These are phyloP conservation scores for Lateolabrax maculatus DNA, from an alignment of 2,797 vertebrate genomes.

Conservation along the genomic window DNA sequence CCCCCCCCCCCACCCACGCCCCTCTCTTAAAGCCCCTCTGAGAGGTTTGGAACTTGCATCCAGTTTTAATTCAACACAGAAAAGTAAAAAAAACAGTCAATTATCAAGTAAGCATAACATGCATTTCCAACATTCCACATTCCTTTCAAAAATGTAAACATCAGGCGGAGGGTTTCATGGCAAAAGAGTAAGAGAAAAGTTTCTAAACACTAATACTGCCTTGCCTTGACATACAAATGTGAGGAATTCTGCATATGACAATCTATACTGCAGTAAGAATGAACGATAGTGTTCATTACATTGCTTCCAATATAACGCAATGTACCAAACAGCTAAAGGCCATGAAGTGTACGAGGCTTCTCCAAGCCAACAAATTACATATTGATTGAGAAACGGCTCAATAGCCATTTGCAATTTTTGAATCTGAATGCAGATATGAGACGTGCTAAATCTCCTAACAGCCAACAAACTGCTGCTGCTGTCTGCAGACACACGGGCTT, in stretches of 20 bases:
- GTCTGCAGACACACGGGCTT: conserved; percentile 25
- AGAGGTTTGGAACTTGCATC: conserved; percentile 42
- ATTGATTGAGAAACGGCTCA: conserved; percentile 77
- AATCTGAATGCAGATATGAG: conserved; percentile 77
- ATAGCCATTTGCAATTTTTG: conserved; percentile 78
- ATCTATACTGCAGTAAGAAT: conserved; percentile 69
- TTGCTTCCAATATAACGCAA: conserved; percentile 70
- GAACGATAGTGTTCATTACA: conserved; percentile 82
- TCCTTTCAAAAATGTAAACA: conserved; percentile 76
- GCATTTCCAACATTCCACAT: conserved; percentile 65
- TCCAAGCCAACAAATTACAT: conserved; percentile 79
- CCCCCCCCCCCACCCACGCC: neutral
- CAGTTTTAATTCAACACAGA: conserved; percentile 73
- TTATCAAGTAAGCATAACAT: conserved; percentile 63
- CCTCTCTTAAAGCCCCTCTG: conserved; percentile 1
- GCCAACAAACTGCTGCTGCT: conserved; percentile 26
- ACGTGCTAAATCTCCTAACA: conserved; percentile 60
- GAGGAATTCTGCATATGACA: conserved; percentile 67
- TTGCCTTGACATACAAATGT: conserved; percentile 6
- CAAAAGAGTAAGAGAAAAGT: conserved; percentile 27
- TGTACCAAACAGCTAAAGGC: conserved; percentile 79
- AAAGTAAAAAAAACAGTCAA: conserved; percentile 46
- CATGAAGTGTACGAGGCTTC: conserved; percentile 53
- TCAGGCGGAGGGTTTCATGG: conserved; percentile 47
- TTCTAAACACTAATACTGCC: conserved; percentile 61